A percentile compares a stretch with the other conserved stretches of the same genome.
Conservation (phyloP, 2,113 vertebrate species). For the Rattus norvegicus region GRCr8 NC_086021.1:69947501-69948000, state of each 20-base stretch:
- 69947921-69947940: background rate
- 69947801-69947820: background rate
- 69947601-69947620: constrained; percentile 23
- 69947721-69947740: background rate
- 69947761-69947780: constrained; percentile 26
- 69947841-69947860: no score
- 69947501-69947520: background rate
- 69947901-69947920: background rate
- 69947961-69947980: background rate
- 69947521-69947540: background rate
- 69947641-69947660: constrained; percentile 15
- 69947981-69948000: constrained; percentile 6
- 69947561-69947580: background rate
- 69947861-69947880: background rate
- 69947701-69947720: background rate
- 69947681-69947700: background rate
- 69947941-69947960: constrained; percentile 37
- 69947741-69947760: constrained; percentile 19
- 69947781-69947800: background rate
- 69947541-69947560: background rate
- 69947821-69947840: background rate
- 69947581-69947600: background rate
- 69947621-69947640: background rate
- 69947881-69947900: background rate
- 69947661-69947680: background rate